phyloP scores from a whole-genome alignment of 2,113 vertebrate genomes.

The Aphelocoma coerulescens region DNA sequence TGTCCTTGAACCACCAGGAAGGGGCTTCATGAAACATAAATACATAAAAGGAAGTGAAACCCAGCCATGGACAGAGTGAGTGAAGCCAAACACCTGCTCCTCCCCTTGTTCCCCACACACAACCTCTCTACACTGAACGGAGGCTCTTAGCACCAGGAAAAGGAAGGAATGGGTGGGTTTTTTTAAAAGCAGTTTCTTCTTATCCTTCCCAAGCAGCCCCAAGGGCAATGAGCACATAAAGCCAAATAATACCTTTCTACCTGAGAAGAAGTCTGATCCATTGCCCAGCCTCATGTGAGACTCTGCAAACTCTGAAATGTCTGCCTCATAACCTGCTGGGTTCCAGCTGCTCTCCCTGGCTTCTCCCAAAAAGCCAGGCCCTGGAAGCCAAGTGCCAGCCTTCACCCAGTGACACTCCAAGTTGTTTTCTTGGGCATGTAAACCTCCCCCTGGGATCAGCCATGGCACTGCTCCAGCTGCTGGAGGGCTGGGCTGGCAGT shows the following conservation, averaged over 20 bases:
- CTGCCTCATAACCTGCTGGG: background rate
- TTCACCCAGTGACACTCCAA: background rate
- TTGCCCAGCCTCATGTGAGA: background rate
- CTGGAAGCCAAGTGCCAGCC: fast-evolving
- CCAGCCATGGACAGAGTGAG: fast-evolving
- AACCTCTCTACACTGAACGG: background rate
- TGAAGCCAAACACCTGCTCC: background rate
- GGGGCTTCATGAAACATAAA: background rate
- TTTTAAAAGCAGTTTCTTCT: background rate
- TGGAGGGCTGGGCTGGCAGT: background rate
- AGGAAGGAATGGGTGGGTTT: background rate
- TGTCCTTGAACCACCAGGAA: background rate
- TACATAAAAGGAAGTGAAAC: background rate
- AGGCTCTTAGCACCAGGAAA: background rate
- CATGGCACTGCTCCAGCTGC: background rate
- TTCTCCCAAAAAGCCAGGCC: background rate
- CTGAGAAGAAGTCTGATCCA: background rate
- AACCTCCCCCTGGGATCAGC: background rate
- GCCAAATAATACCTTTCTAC: background rate
- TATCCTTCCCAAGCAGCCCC: background rate
- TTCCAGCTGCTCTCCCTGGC: background rate
- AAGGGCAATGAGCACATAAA: background rate
- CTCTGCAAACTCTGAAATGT: background rate
- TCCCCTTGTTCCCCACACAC: background rate
- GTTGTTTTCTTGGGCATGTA: background rate